Conservation (phyloP, 2,888 invertebrate species). For the Thera obeliscata region DNA sequence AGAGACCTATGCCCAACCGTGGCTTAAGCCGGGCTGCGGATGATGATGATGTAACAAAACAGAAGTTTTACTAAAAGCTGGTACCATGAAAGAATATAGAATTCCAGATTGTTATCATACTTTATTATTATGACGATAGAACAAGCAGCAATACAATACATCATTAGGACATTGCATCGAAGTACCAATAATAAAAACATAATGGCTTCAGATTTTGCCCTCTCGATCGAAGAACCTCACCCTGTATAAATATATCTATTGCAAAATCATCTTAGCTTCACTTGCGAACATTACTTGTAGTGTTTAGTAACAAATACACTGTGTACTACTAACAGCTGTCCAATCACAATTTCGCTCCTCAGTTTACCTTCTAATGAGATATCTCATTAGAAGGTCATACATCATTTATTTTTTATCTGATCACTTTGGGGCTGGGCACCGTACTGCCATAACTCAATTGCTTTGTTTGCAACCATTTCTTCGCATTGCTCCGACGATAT, state of each 20-base stretch:
- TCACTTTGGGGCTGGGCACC: constrained; percentile 85
- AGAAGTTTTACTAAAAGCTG: too few relatives aligned
- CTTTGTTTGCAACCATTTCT: constrained; percentile 93
- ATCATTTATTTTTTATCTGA: constrained; percentile 77
- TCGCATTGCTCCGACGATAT: constrained; percentile 91
- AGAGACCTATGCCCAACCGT: too few relatives aligned
- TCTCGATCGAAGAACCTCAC: too few relatives aligned
- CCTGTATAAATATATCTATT: neutral
- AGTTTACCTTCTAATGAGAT: constrained; percentile 77
- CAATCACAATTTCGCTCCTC: constrained; percentile 33
- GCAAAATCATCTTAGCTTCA: constrained; percentile 7
- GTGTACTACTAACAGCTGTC: constrained; percentile 24
- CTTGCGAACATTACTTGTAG: neutral
- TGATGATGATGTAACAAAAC: too few relatives aligned
- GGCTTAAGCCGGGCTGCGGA: too few relatives aligned
- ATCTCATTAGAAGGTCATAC: constrained; percentile 82
- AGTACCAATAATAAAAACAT: neutral
- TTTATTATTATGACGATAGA: too few relatives aligned
- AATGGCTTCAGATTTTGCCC: too few relatives aligned
- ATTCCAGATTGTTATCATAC: too few relatives aligned
- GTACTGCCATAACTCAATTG: constrained; percentile 94
- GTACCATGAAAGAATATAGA: too few relatives aligned
- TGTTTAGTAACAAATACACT: neutral
- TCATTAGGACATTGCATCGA: too few relatives aligned
- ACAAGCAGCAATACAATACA: too few relatives aligned